Evolutionary conservation across 2,797 vertebrate species (phyloP), one percentile per base, ranked within the genome.

Genomic region (Cephalopachus bancanus): DNA sequence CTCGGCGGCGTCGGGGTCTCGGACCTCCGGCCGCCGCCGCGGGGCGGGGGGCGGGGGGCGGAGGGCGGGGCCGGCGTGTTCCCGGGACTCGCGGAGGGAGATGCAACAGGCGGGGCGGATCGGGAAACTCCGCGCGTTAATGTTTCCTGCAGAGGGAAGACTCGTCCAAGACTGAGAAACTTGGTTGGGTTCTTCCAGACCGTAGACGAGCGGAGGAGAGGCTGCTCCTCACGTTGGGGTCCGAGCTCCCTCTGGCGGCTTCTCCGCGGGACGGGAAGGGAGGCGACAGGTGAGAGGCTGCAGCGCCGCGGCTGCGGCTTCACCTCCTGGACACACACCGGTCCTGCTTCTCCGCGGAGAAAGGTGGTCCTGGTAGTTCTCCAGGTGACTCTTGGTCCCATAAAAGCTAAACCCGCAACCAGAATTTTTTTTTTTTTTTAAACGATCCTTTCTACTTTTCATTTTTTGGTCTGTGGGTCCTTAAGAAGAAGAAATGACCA

Each of bases 201-300:
- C 81, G 15, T 4, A 74, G 67, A 60, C 74, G 16, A 69, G 94
- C 76, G 10, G 51, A 49, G 60, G n/a, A 44, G 92, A 55, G 24
- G 87, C 30, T 14, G 86, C 44, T 19, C 51, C 69, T 15, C 53
- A 3, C 22, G 10, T 85, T 95, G 64, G 93, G 90, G 11, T 75
- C 44, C 4, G 89, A 72, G 98, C 98, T 90, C 98, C 98, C 98
- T 95, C 98, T 98, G 95, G 60, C 69, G 98, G 96, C 64, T 1
- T 2, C 83, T 19, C 0, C 2, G 0, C 10, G 49, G 57, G 10
- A 33, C 24, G 74, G 8, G 12, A 0, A 0, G 2, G 6, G 22
- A 19, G 72, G 90, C 55, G 20, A 69, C 75, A 95, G 86, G 95
- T 96, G 96, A 92, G 44, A n/a, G 44, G 44, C 44, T 44, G 44